Conservation (phyloP, 1,140 invertebrate species). For the Paraescarpia echinospica region DNA sequence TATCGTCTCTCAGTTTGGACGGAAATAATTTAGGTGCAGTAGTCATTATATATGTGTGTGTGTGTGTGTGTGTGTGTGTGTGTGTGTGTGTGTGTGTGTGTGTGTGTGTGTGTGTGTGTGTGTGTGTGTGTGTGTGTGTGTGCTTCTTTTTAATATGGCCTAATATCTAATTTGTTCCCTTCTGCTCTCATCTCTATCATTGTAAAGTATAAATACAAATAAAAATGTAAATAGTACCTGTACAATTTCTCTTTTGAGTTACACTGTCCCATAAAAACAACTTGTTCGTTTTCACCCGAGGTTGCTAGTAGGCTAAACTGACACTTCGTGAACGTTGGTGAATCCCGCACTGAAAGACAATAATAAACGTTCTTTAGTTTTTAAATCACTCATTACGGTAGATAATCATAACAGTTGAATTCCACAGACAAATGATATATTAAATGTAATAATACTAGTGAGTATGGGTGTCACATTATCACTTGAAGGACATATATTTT, state of each 20-base stretch:
- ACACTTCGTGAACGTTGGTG: not conserved
- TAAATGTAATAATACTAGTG: not conserved
- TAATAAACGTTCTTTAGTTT: not conserved
- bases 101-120: no score
- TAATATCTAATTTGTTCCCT: no score
- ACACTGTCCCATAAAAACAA: not conserved
- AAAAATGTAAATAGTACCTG: not conserved
- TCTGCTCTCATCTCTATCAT: no score
- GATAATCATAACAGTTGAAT: not conserved
- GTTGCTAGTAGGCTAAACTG: not conserved
- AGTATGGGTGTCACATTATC: not conserved
- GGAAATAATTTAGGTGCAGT: no score
- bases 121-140: no score
- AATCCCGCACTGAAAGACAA: not conserved
- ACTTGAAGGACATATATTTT: not conserved
- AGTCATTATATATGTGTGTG: no score
- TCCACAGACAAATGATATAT: no score
- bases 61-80: no score
- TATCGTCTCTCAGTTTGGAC: no score
- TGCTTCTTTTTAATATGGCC: no score
- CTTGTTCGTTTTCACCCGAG: not conserved
- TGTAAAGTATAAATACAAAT: no score
- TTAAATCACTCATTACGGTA: not conserved
- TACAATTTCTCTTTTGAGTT: not conserved
- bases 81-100: no score